Evolutionary conservation across 2,113 vertebrate genomes (phyloP).

Genomic region (Alethe castanea): DNA sequence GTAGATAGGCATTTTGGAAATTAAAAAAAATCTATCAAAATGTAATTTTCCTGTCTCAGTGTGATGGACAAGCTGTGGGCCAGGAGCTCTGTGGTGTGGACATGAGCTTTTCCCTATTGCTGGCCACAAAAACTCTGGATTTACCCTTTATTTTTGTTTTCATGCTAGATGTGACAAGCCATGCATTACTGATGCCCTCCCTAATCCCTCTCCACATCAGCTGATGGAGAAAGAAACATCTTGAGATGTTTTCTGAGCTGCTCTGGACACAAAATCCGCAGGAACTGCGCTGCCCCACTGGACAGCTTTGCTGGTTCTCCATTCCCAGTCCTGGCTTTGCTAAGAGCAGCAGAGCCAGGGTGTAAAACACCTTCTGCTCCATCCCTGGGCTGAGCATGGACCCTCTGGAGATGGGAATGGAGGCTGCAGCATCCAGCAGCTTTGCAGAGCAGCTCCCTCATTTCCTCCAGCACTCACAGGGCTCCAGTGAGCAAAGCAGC

Average conservation of each 20-base stretch:
- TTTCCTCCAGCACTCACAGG: not conserved
- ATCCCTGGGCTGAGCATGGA: not conserved
- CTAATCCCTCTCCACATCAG: not conserved
- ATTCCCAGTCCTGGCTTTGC: not conserved
- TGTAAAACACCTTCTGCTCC: not conserved
- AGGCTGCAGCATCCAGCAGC: not conserved
- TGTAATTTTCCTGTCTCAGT: not conserved
- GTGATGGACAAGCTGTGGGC: not conserved
- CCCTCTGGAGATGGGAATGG: not conserved
- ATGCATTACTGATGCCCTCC: not conserved
- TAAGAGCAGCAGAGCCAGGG: not conserved
- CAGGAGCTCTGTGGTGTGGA: not conserved
- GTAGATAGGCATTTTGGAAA: not conserved
- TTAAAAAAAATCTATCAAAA: not conserved
- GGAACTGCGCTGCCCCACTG: not conserved
- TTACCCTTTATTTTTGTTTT: not conserved
- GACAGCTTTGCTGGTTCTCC: not conserved
- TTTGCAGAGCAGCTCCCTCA: not conserved
- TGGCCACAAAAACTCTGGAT: not conserved
- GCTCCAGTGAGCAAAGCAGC: conserved; percentile 18
- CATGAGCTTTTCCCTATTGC: too few relatives aligned
- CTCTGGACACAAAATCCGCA: not conserved
- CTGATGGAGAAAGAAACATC: not conserved
- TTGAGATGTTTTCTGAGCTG: not conserved
- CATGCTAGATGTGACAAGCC: not conserved